Evolutionary conservation across 2,888 invertebrate genomes (phyloP), one percentile per base, ranked within the genome.

Genomic region (Ecliptopera silaceata): DNA sequence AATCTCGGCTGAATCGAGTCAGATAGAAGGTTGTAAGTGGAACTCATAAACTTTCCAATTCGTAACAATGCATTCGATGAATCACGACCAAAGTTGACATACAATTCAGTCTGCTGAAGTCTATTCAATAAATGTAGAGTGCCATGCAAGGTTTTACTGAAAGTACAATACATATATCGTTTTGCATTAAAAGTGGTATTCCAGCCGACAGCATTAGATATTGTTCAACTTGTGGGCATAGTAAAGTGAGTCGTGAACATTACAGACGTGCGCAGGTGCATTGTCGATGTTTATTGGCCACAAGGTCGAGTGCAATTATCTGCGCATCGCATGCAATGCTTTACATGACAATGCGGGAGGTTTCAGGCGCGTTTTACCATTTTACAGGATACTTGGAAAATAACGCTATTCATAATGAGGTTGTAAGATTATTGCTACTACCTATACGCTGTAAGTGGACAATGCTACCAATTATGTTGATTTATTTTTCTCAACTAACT

Each of bases 291-390:
- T n/a, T n/a, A n/a, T n/a, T 26, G 34, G 12, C 18, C 36, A 15
- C 53, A 58, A 53, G 53, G 58, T 32, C 42, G 47, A 26, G 22
- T 18, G 4, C 44, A 39, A 57, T 57, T 52, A 43, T 48, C 39
- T 52, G 22, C 39, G 39, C 13, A 36, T 49, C 39, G 39, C 13
- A 36, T 49, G 39, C 44, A 36, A 41, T 31, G 12, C 12, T 57
- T 57, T 48, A 57, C 39, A 39, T 53, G 39, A 58, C 29, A 53
- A 53, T 57, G 17, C 26, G 32, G 5, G 5, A 13, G 15, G 13
- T 11, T 20, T 12, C 3, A 22, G 36, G 15, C 39, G 39, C 17
- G n/a, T 26, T 11, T 3, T 18, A 11, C 22, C 6, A 5, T 5
- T 34, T 13, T 15, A 15, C 1, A 8, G 10, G n/a, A n/a, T n/a